Evolutionary conservation across 2,888 invertebrate genomes (phyloP), one percentile per base, ranked within the genome.

Genomic region (Diplolepis rosae): DNA sequence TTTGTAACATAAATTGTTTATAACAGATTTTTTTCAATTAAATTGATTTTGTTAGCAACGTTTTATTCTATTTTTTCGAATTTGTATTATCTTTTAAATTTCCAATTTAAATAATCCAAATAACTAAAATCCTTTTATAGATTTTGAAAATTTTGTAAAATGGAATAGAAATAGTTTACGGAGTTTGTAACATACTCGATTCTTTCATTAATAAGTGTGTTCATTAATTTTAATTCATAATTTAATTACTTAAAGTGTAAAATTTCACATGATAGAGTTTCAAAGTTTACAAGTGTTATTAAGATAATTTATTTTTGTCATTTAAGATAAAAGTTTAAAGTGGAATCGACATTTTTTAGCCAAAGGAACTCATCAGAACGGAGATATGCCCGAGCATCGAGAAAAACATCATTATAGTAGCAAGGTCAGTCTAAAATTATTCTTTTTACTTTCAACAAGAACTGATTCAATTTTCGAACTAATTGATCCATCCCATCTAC

Each of bases 391-490:
- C 24, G 93, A 91, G 79, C 91, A 92, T 81, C 92, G 95, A 81
- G 95, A 95, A 82, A 94, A 95, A 87, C 94, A 95, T 85, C 92
- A 92, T 86, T 93, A 94, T 84, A 92, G 92, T 88, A 48, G 22
- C 48, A 92, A 94, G 91, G 95, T 95, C 90, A 89, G 90, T 87
- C 75, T 66, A 28, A 45, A 45, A 73, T 74, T 70, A 73, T 66
- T 69, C 71, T 74, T 51, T 45, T 68, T 39, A 2, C 18, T n/a
- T 13, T 13, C 30, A 7, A 30, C 30, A 1, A 50, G 27, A 28
- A 15, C 24, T 48, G 15, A 15, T 35, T 48, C 27, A 18, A 9
- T 45, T 35, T 24, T 61, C 22, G 18, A 22, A 13, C 11, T 6
- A 9, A 11, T 5, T 7, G 28, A 18, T 9, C 27, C 7, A 52